These are phyloP conservation scores for Gasterosteus aculeatus DNA, from an alignment of 2,113 vertebrate species.

Conservation along the genomic window DNA sequence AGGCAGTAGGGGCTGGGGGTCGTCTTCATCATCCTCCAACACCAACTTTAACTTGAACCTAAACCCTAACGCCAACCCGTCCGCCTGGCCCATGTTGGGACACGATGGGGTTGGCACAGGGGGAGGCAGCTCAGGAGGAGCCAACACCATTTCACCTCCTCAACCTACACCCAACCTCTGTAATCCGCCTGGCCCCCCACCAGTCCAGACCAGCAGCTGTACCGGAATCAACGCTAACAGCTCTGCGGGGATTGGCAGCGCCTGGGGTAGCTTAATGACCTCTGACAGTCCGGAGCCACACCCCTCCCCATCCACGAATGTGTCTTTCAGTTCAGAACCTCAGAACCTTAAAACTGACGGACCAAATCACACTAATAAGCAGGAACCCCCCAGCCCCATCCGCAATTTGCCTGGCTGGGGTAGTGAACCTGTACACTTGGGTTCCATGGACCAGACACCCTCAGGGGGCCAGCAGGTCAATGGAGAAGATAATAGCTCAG, in stretches of 20 bases:
- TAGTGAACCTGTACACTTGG: constrained; percentile 86
- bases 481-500: constrained; percentile 85
- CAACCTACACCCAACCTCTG: constrained; percentile 88
- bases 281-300: constrained; percentile 91
- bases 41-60: constrained; percentile 96
- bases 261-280: constrained; percentile 92
- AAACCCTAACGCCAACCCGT: constrained; percentile 98
- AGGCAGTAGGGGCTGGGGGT: constrained; percentile 90
- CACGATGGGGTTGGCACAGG: constrained; percentile 91
- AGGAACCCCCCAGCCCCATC: constrained; percentile 83
- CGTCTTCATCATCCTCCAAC: constrained; percentile 78
- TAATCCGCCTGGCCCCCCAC: constrained; percentile 88
- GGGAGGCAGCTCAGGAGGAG: constrained; percentile 85
- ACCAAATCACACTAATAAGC: constrained; percentile 95
- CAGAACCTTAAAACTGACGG: constrained; percentile 99
- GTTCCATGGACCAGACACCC: constrained; percentile 87
- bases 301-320: constrained; percentile 92
- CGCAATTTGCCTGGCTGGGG: constrained; percentile 92
- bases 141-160: constrained; percentile 79
- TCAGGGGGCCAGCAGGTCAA: constrained; percentile 81
- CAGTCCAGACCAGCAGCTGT: constrained; percentile 79
- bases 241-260: constrained; percentile 83
- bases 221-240: constrained; percentile 90
- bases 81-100: constrained; percentile 97
- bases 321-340: constrained; percentile 99